Evolutionary conservation across 2,113 vertebrate species (phyloP).

Genomic region (Phrynosoma blainvillii): DNA sequence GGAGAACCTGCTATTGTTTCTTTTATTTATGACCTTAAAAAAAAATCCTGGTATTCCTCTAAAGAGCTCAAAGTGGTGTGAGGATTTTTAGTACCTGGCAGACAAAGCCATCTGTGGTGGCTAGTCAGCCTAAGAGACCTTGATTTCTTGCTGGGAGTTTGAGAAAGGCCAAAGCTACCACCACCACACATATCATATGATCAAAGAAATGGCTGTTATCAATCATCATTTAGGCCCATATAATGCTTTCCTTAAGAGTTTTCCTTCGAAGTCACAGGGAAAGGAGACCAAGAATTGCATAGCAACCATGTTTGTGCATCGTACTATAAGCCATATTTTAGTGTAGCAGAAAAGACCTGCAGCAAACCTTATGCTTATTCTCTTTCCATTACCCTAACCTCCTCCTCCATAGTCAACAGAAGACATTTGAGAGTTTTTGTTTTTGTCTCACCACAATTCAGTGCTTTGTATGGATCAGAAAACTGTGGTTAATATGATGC

Average conservation of each 20-base stretch:
- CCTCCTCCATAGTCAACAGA: not conserved
- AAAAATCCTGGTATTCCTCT: not conserved
- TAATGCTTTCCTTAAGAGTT: no score
- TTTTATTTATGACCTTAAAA: not conserved
- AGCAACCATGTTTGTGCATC: not conserved
- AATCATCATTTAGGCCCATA: no score
- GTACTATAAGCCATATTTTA: not conserved
- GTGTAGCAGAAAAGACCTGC: not conserved
- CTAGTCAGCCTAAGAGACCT: no score
- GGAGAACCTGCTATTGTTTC: not conserved
- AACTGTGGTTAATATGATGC: not conserved
- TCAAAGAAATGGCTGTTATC: no score
- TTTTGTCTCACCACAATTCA: not conserved
- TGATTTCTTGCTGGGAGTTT: no score
- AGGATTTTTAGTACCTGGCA: no score
- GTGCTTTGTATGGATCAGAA: not conserved
- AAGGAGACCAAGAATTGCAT: not conserved
- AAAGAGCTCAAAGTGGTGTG: not conserved
- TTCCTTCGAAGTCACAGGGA: no score
- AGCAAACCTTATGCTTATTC: not conserved
- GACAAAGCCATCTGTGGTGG: no score
- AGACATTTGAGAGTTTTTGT: not conserved
- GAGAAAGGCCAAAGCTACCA: no score
- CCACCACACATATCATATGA: no score
- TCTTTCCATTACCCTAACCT: not conserved